phyloP scores from a whole-genome alignment of 1,140 invertebrate species.

The Drosophila varians region DNA sequence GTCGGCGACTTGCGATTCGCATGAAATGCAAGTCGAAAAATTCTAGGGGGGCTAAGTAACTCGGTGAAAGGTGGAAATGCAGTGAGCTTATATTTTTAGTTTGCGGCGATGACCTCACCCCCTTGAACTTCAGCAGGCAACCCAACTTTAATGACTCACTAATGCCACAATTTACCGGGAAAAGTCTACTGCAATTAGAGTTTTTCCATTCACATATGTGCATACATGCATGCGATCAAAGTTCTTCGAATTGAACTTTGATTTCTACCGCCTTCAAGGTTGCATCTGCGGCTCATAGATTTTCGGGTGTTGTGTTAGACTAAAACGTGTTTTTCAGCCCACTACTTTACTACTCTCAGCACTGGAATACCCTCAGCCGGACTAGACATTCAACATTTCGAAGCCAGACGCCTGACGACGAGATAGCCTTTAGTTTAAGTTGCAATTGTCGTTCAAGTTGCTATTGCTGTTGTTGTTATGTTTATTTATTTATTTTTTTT shows the following conservation, averaged over 20 bases:
- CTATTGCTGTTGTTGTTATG: not conserved
- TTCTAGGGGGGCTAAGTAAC: conserved; percentile 4
- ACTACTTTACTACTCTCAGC: not conserved
- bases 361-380: conserved; percentile 10
- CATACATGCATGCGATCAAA: conserved; percentile 14
- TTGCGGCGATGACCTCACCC: conserved; percentile 32
- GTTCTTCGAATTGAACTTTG: conserved; percentile 53
- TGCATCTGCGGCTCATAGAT: conserved; percentile 20
- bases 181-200: conserved; percentile 66
- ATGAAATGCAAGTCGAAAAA: conserved; percentile 55
- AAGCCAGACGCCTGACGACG: conserved; percentile 17
- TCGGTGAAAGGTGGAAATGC: conserved; percentile 6
- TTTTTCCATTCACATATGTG: conserved; percentile 9
- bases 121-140: not conserved
- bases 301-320: conserved; percentile 17
- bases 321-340: conserved; percentile 32
- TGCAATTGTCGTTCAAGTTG: conserved; percentile 51
- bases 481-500: conserved; percentile 8
- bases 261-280: conserved; percentile 61
- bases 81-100: conserved; percentile 19
- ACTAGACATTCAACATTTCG: conserved; percentile 41
- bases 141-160: conserved; percentile 45
- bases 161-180: conserved; percentile 60
- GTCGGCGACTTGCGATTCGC: conserved; percentile 60
- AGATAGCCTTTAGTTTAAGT: conserved; percentile 53